phyloP scores from a whole-genome alignment of 2,888 invertebrate species.

The Pseudococcus viburni region DNA sequence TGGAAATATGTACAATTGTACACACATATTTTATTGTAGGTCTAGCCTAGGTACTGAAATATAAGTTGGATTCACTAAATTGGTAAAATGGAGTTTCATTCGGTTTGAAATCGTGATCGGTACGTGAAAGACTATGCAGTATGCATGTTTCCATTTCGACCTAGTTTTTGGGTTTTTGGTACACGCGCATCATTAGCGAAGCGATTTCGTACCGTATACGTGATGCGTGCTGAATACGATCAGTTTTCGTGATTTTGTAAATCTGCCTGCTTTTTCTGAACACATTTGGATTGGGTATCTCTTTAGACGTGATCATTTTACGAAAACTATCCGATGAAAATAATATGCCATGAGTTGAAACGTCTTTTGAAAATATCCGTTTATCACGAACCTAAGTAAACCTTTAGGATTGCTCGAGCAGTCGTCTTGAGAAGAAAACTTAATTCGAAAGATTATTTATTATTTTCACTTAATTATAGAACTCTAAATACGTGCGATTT shows the following conservation, averaged over 20 bases:
- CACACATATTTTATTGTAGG: no score
- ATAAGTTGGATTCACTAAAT: no score
- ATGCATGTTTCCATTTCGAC: slow-evolving; percentile 38
- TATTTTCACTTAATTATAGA: neutral
- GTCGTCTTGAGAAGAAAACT: no score
- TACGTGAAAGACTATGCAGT: neutral
- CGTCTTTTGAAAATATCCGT: neutral
- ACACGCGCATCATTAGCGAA: slow-evolving; percentile 5
- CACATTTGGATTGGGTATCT: neutral
- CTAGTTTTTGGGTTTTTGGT: slow-evolving; percentile 32
- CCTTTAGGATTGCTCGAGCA: no score
- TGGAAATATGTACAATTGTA: no score
- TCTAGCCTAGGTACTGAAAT: no score
- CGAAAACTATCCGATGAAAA: neutral
- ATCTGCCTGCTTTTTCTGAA: neutral
- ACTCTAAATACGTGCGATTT: neutral
- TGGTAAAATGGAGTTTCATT: neutral
- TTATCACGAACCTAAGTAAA: neutral
- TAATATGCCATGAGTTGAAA: neutral
- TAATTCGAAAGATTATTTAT: neutral
- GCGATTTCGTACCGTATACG: slow-evolving; percentile 36
- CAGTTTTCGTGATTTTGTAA: slow-evolving; percentile 55
- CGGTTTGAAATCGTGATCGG: neutral
- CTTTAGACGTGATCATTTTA: slow-evolving; percentile 43
- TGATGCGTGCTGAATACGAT: slow-evolving; percentile 36